Conservation (phyloP, 2,797 vertebrate species). For the Enteromius thamalakanensis region DNA sequence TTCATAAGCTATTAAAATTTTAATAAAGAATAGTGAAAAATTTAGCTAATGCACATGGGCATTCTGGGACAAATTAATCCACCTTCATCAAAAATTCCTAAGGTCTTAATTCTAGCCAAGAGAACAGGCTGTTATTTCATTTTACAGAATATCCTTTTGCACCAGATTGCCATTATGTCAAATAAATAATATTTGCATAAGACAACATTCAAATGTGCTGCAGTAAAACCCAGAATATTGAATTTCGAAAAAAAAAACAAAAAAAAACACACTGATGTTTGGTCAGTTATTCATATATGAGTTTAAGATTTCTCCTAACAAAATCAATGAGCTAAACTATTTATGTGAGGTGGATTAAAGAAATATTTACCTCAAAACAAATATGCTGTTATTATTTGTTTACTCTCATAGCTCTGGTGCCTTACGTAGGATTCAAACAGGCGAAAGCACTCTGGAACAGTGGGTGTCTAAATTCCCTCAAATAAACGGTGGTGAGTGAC, state of each 20-base stretch:
- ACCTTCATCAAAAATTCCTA: constrained; percentile 15
- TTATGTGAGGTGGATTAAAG: background rate
- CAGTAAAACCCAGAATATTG: constrained; percentile 1
- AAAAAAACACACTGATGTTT: background rate
- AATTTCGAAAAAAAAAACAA: background rate
- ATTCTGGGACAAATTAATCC: constrained; percentile 14
- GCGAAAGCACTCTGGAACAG: background rate
- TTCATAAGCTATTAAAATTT: constrained; percentile 1
- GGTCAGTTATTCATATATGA: background rate
- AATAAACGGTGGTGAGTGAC: background rate
- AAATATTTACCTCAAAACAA: background rate
- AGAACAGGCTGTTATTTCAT: constrained; percentile 1
- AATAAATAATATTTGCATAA: constrained; percentile 34
- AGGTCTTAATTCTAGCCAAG: constrained; percentile 1
- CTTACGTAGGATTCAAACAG: background rate
- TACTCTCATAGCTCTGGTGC: background rate
- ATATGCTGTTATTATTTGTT: background rate
- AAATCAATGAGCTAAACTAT: constrained; percentile 1
- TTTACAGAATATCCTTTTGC: background rate
- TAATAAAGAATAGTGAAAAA: background rate
- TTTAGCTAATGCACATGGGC: constrained; percentile 1
- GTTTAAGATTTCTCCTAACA: background rate
- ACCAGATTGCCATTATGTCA: constrained; percentile 7
- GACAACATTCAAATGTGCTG: background rate
- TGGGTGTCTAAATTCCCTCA: background rate